Evolutionary conservation across 2,888 invertebrate species (phyloP).

Genomic region (Drosophila limbata): DNA sequence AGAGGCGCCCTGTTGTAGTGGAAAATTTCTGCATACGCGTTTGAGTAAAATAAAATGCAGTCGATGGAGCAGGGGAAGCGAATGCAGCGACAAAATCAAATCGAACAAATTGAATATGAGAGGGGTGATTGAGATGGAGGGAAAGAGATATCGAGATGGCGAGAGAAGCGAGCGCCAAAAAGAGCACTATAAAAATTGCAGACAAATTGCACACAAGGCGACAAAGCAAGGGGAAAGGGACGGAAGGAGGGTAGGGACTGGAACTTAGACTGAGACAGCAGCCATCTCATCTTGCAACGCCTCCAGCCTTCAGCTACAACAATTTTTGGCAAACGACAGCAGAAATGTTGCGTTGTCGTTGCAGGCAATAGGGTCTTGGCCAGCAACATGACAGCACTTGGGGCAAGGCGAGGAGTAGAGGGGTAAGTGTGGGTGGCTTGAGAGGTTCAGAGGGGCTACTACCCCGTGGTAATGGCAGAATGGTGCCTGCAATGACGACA

Average conservation of each 20-base stretch:
- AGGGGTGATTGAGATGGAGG: conserved; percentile 1
- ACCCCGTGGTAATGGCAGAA: conserved; percentile 38
- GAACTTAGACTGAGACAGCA: conserved; percentile 6
- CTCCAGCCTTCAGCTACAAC: conserved; percentile 51
- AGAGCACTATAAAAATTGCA: conserved; percentile 69
- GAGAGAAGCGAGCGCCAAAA: conserved; percentile 13
- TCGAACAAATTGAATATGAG: conserved; percentile 77
- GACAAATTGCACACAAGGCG: conserved; percentile 78
- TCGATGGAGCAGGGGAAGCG: conserved; percentile 43
- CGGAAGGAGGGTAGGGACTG: neutral
- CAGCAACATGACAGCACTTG: conserved; percentile 32
- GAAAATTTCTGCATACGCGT: conserved; percentile 70
- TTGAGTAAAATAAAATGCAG: conserved; percentile 72
- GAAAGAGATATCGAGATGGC: neutral
- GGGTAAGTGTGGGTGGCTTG: conserved; percentile 3
- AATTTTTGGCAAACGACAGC: conserved; percentile 77
- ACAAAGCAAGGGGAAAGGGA: conserved; percentile 41
- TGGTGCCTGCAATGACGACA: conserved; percentile 71
- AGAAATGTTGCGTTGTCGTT: conserved; percentile 66
- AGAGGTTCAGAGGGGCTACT: conserved; percentile 30
- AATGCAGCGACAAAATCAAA: conserved; percentile 69
- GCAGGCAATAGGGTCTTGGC: conserved; percentile 29
- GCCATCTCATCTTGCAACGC: conserved; percentile 38
- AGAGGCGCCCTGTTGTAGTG: conserved; percentile 68
- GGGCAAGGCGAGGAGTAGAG: neutral